A percentile compares a stretch with the other conserved stretches of the same genome.
These are phyloP conservation scores for Chrysolina oricalcia DNA, from an alignment of 2,888 invertebrate genomes.

Conservation along the genomic window DNA sequence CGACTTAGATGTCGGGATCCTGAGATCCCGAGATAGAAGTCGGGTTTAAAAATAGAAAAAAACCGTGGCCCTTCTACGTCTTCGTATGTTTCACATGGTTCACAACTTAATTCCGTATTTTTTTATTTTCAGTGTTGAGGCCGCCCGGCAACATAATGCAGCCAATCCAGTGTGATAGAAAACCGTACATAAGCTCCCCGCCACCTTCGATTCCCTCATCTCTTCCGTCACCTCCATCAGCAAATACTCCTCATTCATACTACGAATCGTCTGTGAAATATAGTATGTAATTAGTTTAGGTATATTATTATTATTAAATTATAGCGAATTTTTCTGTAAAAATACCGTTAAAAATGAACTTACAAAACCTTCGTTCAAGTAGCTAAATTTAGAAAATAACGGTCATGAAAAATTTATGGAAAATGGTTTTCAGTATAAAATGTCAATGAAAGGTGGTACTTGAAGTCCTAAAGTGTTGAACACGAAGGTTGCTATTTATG, in stretches of 20 bases:
- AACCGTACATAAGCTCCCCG: slow-evolving; percentile 74
- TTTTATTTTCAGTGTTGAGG: slow-evolving; percentile 68
- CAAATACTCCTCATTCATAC: slow-evolving; percentile 68
- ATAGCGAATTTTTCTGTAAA: not conserved
- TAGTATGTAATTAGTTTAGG: slow-evolving; percentile 56
- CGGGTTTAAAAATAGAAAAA: no score
- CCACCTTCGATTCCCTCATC: slow-evolving; percentile 71
- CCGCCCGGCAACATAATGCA: slow-evolving; percentile 65
- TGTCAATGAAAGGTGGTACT: no score
- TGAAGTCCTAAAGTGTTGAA: no score
- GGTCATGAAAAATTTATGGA: no score
- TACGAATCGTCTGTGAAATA: slow-evolving; percentile 67
- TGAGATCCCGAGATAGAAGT: no score
- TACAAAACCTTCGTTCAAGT: not conserved
- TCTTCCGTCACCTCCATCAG: slow-evolving; percentile 73
- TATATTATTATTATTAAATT: no score
- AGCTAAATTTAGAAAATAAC: no score
- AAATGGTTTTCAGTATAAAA: no score
- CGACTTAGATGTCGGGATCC: no score
- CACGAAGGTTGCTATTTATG: no score
- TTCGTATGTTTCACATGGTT: not conserved
- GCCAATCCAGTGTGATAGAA: slow-evolving; percentile 75
- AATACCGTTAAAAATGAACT: not conserved
- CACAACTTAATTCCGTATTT: not conserved
- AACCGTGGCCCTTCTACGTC: no score